Conservation (phyloP, 2,797 vertebrate genomes). For the Scleropages formosus region DNA sequence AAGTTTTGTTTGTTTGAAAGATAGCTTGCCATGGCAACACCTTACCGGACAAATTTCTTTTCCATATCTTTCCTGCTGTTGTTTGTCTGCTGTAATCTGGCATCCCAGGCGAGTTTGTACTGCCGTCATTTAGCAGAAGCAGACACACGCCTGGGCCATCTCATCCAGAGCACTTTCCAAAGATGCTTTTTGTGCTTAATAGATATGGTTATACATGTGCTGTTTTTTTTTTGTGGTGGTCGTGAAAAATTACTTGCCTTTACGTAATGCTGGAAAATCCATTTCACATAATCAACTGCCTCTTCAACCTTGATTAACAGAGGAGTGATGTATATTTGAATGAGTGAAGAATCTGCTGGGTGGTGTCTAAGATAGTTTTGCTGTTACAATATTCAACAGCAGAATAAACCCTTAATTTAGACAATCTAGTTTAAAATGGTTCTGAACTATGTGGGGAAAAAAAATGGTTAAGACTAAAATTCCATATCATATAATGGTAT, state of each 20-base stretch:
- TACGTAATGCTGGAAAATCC: constrained; percentile 16
- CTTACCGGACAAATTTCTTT: constrained; percentile 2
- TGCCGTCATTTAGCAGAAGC: constrained; percentile 13
- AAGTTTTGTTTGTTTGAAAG: constrained; percentile 21
- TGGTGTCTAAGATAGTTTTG: too few relatives aligned
- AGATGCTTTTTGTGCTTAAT: constrained; percentile 12
- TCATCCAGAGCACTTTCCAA: constrained; percentile 15
- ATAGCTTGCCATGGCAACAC: constrained; percentile 1
- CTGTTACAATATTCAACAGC: too few relatives aligned
- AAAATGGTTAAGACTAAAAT: too few relatives aligned
- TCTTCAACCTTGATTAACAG: neutral
- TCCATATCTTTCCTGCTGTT: constrained; percentile 3
- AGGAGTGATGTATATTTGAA: too few relatives aligned
- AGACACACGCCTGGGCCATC: neutral
- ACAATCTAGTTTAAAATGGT: too few relatives aligned
- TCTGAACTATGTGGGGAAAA: too few relatives aligned
- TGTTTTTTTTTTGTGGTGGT: neutral
- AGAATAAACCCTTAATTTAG: too few relatives aligned
- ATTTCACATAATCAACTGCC: neutral
- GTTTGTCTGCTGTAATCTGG: constrained; percentile 3
- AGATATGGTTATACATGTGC: neutral
- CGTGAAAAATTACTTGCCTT: constrained; percentile 16
- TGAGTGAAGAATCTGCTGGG: too few relatives aligned
- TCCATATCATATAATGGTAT: too few relatives aligned
- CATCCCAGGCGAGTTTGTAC: constrained; percentile 11